Base-by-base conservation (phyloP, 2,113 vertebrate species). In the Mastomys natalensis region DNA sequence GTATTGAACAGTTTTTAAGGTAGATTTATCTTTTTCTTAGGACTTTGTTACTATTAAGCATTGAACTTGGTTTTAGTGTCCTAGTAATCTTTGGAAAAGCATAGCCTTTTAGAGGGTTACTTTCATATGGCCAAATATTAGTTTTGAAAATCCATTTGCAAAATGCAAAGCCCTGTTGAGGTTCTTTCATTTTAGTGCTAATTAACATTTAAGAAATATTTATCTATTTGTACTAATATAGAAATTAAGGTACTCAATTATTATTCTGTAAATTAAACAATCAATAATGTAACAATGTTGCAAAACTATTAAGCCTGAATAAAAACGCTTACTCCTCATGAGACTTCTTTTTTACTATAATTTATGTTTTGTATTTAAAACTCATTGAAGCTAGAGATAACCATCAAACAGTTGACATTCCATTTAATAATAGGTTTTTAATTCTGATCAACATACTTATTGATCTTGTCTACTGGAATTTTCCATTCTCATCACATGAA, bases 21-120 rank as follows among this genome's bases (percentile, higher is more conserved):
- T 5, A 90, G 43, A 26, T 84, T 6, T 48, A 68, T 21, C 3
- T 37, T 53, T 51, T 87, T n/a, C n/a, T 76, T 78, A 76, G 15
- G 26, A 55, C 93, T 90, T 77, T 85, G 53, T 45, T 77, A 76
- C 90, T 68, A 2, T 87, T 93, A 78, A n/a, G n/a, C n/a, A n/a
- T n/a, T n/a, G n/a, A n/a, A n/a, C n/a, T n/a, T n/a, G n/a, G 5
- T 82, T 15, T 1, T 29, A 62, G 16, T 60, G 2, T 48, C 62
- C 5, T 8, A 45, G 31, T 62, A 31, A 91, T 17, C 3, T 90
- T n/a, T n/a, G n/a, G n/a, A n/a, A n/a, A n/a, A n/a, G n/a, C n/a
- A n/a, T n/a, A n/a, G n/a, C n/a, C n/a, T n/a, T n/a, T n/a, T n/a
- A n/a, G n/a, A n/a, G n/a, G 62, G 58, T 2, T 68, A 34, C 26